Conservation (phyloP, 2,888 invertebrate species). For the Pterostichus madidus region DNA sequence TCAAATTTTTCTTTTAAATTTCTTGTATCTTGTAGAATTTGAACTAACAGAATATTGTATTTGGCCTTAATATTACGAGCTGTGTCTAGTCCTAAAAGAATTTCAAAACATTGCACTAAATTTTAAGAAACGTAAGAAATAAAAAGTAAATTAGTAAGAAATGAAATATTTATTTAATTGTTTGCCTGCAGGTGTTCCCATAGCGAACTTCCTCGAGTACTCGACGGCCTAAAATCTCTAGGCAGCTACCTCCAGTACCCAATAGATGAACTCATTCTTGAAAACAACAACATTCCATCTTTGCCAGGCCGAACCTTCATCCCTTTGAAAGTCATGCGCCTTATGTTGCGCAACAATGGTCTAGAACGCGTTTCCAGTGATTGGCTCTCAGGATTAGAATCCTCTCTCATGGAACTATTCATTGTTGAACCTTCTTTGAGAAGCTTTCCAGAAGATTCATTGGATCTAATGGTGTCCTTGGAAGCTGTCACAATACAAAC, state of each 20-base stretch:
- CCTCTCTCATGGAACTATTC: constrained; percentile 88
- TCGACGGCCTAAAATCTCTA: constrained; percentile 86
- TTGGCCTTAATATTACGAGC: too few relatives aligned
- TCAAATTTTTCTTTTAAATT: too few relatives aligned
- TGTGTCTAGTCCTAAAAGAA: too few relatives aligned
- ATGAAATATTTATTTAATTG: not conserved
- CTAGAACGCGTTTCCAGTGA: constrained; percentile 89
- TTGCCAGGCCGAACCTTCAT: constrained; percentile 91
- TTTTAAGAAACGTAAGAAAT: too few relatives aligned
- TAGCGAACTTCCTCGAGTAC: constrained; percentile 89
- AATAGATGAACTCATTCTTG: constrained; percentile 91
- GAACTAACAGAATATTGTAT: too few relatives aligned
- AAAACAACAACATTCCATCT: constrained; percentile 91
- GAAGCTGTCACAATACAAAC: constrained; percentile 92
- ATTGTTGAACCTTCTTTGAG: constrained; percentile 91
- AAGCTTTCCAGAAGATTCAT: constrained; percentile 88
- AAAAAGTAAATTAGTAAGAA: not conserved
- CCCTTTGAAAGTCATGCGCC: constrained; percentile 85
- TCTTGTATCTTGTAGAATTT: too few relatives aligned
- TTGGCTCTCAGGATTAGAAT: constrained; percentile 89
- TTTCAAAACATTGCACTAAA: too few relatives aligned
- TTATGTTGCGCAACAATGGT: constrained; percentile 91
- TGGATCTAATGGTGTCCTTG: constrained; percentile 85
- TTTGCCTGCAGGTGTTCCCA: constrained; percentile 89
- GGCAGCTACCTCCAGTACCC: constrained; percentile 84